Base-by-base conservation (phyloP, 2,888 invertebrate genomes). In the Sclerodermus sp. region DNA sequence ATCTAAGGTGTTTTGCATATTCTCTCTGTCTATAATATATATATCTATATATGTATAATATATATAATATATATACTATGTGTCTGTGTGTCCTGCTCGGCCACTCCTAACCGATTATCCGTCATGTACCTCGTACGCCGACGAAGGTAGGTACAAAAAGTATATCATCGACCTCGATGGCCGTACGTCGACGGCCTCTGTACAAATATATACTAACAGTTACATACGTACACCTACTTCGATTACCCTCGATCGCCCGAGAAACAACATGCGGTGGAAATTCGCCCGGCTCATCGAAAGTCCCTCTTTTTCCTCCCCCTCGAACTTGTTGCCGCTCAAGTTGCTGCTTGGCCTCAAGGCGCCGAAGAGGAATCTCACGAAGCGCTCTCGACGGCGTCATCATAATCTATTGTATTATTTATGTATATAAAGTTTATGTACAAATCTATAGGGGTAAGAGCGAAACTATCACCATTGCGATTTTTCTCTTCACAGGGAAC, bases 61-160 rank as follows among this genome's bases (percentile, higher is more conserved):
- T 39, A 45, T 48, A 41, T 1, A n/a, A 47, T 30, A 47, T 23
- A 48, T 41, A 32, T 50, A 32, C n/a, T 49, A 47, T 16, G 32
- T 45, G 23, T 38, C 3, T 23, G 8, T 23, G 8, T 23, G 23
- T 23, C 3, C 23, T 23, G 8, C 8, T 23, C 23, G 23, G 23
- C 23, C 8, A 23, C 8, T 23, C 8, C 8, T 5, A 18, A 29
- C 46, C 47, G 41, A 47, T 41, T 41, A 36, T 37, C 13, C 44
- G 44, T 39, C 53, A 47, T 57, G 47, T 53, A 51, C 29, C 38
- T 49, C 55, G 49, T 51, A 47, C 58, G 53, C 60, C 51, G 61
- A 57, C 62, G 65, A 68, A 64, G 53, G 50, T 64, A 64, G 66
- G 66, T 73, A 73, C 65, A 74, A 71, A 74, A 74, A 58, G 48